Evolutionary conservation across 2,888 invertebrate species (phyloP).

Genomic region (Cataglyphis albicans): DNA sequence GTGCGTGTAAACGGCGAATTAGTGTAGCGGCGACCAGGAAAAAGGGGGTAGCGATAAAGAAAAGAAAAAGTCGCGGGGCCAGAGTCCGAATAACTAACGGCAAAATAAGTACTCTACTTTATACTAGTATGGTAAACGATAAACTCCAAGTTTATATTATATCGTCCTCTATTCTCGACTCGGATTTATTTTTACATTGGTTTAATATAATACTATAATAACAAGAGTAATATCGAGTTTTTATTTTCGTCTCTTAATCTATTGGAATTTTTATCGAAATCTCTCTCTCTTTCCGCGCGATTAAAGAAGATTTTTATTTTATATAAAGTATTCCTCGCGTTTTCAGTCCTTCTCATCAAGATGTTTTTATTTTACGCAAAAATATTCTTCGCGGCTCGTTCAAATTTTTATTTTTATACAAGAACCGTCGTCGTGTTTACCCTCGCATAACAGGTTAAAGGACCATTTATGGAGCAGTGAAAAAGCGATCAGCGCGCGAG

Average conservation of each 20-base stretch:
- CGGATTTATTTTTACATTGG: no score
- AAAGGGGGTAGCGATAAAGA: conserved; percentile 21
- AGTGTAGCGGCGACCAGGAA: conserved; percentile 36
- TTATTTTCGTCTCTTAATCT: background rate
- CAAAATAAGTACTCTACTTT: conserved; percentile 28
- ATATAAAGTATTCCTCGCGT: background rate
- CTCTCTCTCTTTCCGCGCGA: background rate
- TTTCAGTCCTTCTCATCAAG: background rate
- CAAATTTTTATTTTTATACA: background rate
- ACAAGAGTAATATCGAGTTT: background rate
- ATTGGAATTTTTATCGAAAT: background rate
- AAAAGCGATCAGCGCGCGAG: conserved; percentile 1
- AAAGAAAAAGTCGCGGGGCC: conserved; percentile 4
- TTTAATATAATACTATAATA: conserved; percentile 3
- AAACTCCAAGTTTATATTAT: conserved; percentile 5
- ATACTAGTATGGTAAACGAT: background rate
- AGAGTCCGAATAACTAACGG: conserved; percentile 30
- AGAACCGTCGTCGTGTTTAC: background rate
- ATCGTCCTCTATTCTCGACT: background rate
- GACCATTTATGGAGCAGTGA: background rate
- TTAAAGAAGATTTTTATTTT: background rate
- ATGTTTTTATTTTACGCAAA: background rate
- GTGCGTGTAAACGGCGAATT: conserved; percentile 66
- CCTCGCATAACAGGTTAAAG: background rate
- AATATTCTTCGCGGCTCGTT: background rate